Evolutionary conservation across 2,113 vertebrate species (phyloP).

Genomic region (Sinocyclocheilus anophthalmus): DNA sequence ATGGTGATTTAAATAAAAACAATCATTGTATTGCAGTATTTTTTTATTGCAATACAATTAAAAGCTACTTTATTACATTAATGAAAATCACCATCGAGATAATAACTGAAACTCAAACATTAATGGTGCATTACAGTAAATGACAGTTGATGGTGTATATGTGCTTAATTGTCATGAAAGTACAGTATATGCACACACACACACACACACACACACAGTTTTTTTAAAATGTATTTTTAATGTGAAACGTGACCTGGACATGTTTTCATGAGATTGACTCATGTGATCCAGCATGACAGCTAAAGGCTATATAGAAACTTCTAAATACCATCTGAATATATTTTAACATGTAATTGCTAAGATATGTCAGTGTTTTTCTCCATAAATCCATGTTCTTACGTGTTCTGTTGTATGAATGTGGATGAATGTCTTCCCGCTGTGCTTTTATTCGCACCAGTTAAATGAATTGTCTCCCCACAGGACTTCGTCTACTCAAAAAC

Average conservation of each 20-base stretch:
- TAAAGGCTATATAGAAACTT: background rate
- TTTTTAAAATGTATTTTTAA: background rate
- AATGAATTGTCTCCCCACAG: conserved; percentile 35
- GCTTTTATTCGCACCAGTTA: conserved; percentile 37
- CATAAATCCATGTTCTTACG: background rate
- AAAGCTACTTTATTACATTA: background rate
- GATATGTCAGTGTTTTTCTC: background rate
- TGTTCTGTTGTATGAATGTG: conserved; percentile 25
- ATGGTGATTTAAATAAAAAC: background rate
- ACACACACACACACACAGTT: background rate
- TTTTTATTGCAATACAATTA: background rate
- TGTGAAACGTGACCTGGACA: background rate
- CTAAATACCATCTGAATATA: background rate
- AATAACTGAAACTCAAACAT: background rate
- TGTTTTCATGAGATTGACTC: background rate
- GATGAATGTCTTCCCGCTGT: conserved; percentile 34
- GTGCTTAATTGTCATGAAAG: background rate
- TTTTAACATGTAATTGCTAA: background rate
- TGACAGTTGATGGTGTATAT: background rate
- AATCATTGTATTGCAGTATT: background rate
- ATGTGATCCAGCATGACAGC: background rate
- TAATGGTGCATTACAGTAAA: background rate
- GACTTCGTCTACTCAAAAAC: conserved; percentile 14
- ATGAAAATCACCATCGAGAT: background rate
- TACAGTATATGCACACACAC: too few relatives aligned